Evolutionary conservation across 2,888 invertebrate species (phyloP).

Genomic region (Microplitis deprimator): DNA sequence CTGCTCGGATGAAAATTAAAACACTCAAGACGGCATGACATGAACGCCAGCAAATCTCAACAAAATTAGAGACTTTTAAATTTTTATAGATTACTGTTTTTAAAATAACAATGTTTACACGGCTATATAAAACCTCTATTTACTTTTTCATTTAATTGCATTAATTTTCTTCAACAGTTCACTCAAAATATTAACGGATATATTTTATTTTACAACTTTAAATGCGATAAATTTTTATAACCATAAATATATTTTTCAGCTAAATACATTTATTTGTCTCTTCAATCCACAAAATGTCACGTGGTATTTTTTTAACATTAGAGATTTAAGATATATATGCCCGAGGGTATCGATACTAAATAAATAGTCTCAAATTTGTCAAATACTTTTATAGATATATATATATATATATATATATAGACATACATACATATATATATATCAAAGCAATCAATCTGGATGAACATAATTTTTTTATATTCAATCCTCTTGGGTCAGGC

Average conservation of each 20-base stretch:
- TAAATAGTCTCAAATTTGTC: constrained; percentile 17
- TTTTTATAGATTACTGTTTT: neutral
- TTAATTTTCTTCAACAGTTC: neutral
- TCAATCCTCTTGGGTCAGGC: constrained; percentile 34
- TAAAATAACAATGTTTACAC: neutral
- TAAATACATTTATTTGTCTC: neutral
- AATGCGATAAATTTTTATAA: no score
- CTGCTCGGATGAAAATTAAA: constrained; percentile 70
- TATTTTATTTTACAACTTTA: no score
- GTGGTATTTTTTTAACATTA: neutral
- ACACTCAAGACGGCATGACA: constrained; percentile 58
- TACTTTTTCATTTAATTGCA: neutral
- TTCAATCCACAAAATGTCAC: constrained; percentile 3
- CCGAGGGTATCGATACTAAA: constrained; percentile 5
- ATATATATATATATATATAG: neutral
- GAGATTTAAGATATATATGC: neutral
- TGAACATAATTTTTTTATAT: constrained; percentile 13
- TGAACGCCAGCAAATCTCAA: constrained; percentile 23
- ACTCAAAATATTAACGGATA: no score
- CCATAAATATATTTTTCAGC: neutral
- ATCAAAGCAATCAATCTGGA: constrained; percentile 20
- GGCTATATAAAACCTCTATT: neutral
- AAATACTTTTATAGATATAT: constrained; percentile 9
- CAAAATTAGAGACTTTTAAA: constrained; percentile 20
- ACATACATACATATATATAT: neutral